These are phyloP conservation scores for Pseudachorutes palmiensis DNA, from an alignment of 1,140 invertebrate genomes.

Conservation along the genomic window DNA sequence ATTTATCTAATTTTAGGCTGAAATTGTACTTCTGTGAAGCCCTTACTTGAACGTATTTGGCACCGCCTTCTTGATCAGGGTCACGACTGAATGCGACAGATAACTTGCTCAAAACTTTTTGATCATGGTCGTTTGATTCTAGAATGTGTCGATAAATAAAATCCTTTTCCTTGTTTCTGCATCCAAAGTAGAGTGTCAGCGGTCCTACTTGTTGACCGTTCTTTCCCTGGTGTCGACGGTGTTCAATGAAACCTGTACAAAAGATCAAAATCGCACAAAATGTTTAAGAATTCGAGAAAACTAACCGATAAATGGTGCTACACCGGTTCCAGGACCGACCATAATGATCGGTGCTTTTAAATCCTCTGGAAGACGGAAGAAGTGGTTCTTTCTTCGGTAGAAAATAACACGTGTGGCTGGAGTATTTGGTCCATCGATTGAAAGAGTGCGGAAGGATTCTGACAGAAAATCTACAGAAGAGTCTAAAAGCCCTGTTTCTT, in stretches of 20 bases:
- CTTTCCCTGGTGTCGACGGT: constrained; percentile 43
- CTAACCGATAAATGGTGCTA: constrained; percentile 63
- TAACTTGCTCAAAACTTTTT: constrained; percentile 49
- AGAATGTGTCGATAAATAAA: constrained; percentile 54
- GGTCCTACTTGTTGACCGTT: constrained; percentile 42
- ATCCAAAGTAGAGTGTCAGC: constrained; percentile 65
- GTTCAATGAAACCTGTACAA: constrained; percentile 50
- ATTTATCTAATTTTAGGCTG: neutral
- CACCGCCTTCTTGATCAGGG: constrained; percentile 41
- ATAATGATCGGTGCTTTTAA: constrained; percentile 57
- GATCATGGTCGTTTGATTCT: constrained; percentile 42
- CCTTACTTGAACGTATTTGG: constrained; percentile 51
- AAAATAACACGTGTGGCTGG: constrained; percentile 41
- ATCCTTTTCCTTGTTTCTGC: constrained; percentile 57
- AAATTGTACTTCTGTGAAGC: neutral
- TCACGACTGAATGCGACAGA: constrained; percentile 59
- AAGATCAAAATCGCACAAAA: neutral
- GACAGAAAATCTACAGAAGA: neutral
- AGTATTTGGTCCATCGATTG: constrained; percentile 25
- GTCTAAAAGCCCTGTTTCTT: constrained; percentile 2
- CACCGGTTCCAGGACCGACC: constrained; percentile 72
- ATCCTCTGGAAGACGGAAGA: constrained; percentile 51
- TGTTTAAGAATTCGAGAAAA: neutral
- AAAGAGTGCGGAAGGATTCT: constrained; percentile 38
- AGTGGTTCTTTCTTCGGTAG: constrained; percentile 55